Evolutionary conservation across 2,113 vertebrate genomes (phyloP).

Genomic region (Callithrix jacchus): DNA sequence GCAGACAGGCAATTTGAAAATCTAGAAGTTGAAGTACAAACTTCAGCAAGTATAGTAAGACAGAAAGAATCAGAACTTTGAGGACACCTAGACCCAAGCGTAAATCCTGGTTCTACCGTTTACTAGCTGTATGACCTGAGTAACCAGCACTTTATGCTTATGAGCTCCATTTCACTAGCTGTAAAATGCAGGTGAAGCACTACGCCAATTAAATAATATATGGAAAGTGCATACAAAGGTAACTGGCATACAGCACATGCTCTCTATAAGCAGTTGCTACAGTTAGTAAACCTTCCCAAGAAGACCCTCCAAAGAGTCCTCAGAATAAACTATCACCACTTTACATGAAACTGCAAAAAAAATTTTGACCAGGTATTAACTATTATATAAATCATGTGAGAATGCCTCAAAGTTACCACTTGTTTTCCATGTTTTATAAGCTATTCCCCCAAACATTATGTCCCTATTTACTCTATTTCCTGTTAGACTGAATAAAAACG

Average conservation of each 20-base stretch:
- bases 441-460: neutral
- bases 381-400: neutral
- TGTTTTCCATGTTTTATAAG: slow-evolving; percentile 20
- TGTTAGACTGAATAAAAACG: neutral
- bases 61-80: neutral
- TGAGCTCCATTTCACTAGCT: neutral
- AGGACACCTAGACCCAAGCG: neutral
- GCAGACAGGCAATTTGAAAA: neutral
- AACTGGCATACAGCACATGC: neutral
- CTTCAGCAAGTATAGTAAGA: neutral
- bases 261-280: neutral
- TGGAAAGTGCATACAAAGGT: neutral
- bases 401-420: slow-evolving; percentile 1
- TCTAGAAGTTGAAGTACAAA: neutral
- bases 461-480: slow-evolving; percentile 1
- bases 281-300: neutral
- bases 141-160: neutral
- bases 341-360: slow-evolving; percentile 21
- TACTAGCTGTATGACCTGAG: neutral
- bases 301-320: neutral
- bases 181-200: neutral
- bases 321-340: neutral
- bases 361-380: neutral
- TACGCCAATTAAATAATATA: neutral
- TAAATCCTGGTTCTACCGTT: neutral